A percentile compares a stretch with the other conserved stretches of the same genome.
phyloP scores from a whole-genome alignment of 1,140 invertebrate genomes.

The Wasmannia auropunctata region DNA sequence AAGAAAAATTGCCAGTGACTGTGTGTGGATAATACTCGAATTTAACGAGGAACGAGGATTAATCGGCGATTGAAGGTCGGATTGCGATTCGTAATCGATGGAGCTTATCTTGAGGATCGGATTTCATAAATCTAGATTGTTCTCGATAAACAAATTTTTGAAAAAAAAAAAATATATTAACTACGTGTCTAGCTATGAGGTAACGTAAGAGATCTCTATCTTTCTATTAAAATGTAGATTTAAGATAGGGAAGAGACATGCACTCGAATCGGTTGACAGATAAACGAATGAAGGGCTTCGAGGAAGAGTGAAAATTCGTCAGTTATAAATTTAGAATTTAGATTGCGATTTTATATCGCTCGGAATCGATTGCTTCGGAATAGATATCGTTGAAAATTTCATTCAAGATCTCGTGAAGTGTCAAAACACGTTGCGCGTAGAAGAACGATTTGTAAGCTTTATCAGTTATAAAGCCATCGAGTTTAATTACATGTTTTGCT shows the following conservation, averaged over 20 bases:
- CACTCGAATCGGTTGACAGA: not conserved
- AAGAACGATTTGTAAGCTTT: not conserved
- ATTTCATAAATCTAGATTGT: not conserved
- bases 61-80: not conserved
- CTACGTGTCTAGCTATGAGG: not conserved
- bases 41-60: not conserved
- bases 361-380: too few species aligned
- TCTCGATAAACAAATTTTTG: not conserved
- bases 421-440: not conserved
- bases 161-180: not conserved
- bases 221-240: not conserved
- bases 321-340: too few species aligned
- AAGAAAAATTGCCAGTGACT: slow-evolving; percentile 38
- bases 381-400: not conserved
- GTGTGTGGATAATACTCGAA: not conserved
- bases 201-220: not conserved
- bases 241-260: not conserved
- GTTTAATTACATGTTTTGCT: not conserved
- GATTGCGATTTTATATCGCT: too few species aligned
- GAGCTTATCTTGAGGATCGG: not conserved
- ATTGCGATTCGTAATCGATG: not conserved
- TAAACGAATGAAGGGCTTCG: too few species aligned
- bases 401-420: not conserved
- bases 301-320: too few species aligned
- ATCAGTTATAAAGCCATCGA: not conserved